Percentiles rank a stretch among this genome's conserved stretches.
Conservation (phyloP, 2,797 vertebrate species). For the Mareca penelope region DNA sequence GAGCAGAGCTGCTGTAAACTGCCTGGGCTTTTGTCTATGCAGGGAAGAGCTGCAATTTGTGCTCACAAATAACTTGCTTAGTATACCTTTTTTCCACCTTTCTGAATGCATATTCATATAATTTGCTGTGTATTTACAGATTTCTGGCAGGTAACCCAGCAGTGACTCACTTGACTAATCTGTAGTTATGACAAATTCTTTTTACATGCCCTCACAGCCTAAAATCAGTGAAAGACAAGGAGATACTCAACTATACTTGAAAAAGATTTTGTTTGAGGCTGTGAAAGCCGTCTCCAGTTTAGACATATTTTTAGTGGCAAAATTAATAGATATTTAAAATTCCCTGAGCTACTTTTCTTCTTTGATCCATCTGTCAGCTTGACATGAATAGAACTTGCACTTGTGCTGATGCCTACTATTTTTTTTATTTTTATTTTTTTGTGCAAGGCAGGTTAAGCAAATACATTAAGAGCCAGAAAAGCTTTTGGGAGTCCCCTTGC, state of each 20-base stretch:
- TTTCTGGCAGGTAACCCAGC: neutral
- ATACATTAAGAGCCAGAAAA: constrained; percentile 51
- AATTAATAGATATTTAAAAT: constrained; percentile 65
- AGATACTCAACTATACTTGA: neutral
- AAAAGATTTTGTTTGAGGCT: constrained; percentile 24
- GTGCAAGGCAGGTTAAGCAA: constrained; percentile 35
- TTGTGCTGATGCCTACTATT: constrained; percentile 16
- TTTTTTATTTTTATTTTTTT: constrained; percentile 41
- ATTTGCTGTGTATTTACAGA: neutral
- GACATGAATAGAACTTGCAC: constrained; percentile 49
- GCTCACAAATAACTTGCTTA: neutral
- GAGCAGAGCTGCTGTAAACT: neutral
- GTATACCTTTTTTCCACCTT: neutral
- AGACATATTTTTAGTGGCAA: constrained; percentile 51
- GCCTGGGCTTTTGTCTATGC: neutral
- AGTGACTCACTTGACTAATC: neutral
- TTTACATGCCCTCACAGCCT: neutral
- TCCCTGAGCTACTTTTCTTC: constrained; percentile 25
- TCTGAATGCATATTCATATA: neutral
- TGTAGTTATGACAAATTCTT: neutral
- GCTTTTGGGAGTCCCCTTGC: constrained; percentile 63
- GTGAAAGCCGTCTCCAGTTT: constrained; percentile 35
- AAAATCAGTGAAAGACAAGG: neutral
- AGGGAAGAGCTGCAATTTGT: neutral
- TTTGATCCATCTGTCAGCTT: constrained; percentile 54